Conservation (phyloP, 2,113 vertebrate genomes). For the Notothenia coriiceps region DNA sequence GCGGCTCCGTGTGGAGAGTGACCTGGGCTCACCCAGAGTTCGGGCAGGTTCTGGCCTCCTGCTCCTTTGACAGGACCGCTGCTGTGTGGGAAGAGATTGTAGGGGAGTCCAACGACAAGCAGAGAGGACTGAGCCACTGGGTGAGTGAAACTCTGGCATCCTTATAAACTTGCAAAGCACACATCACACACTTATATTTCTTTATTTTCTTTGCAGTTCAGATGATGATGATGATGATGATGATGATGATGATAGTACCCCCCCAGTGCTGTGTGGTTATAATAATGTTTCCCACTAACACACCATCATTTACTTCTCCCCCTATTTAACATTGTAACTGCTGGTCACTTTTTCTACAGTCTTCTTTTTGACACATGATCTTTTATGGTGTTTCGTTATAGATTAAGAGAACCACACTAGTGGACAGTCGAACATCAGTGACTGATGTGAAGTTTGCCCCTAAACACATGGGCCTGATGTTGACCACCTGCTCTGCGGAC, state of each 20-base stretch:
- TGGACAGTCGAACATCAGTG: slow-evolving; percentile 97
- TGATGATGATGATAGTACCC: too few relatives aligned
- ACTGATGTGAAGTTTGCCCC: slow-evolving; percentile 99
- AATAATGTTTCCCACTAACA: too few relatives aligned
- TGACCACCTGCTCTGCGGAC: slow-evolving; percentile 96
- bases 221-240: too few relatives aligned
- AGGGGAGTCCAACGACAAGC: slow-evolving; percentile 98
- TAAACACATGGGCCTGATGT: slow-evolving; percentile 98
- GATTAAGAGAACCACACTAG: slow-evolving; percentile 98
- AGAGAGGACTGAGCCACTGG: slow-evolving; percentile 97
- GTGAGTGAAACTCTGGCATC: slow-evolving; percentile 76
- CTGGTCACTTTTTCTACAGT: not conserved
- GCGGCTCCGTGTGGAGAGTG: slow-evolving; percentile 97
- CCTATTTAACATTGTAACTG: too few relatives aligned
- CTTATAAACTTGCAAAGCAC: not conserved
- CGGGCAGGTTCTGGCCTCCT: slow-evolving; percentile 96
- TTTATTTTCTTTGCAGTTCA: not conserved
- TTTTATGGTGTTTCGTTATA: slow-evolving; percentile 63
- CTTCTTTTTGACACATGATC: not conserved
- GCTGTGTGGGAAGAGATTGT: slow-evolving; percentile 99
- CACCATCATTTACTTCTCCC: too few relatives aligned
- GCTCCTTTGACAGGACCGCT: slow-evolving; percentile 96
- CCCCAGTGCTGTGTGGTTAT: not conserved
- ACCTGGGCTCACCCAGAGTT: slow-evolving; percentile 99
- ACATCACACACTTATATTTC: not conserved